Percentiles rank a stretch among this genome's conserved stretches.
Conservation (phyloP, 2,888 invertebrate genomes). For the Brachynemurus nebulosus region DNA sequence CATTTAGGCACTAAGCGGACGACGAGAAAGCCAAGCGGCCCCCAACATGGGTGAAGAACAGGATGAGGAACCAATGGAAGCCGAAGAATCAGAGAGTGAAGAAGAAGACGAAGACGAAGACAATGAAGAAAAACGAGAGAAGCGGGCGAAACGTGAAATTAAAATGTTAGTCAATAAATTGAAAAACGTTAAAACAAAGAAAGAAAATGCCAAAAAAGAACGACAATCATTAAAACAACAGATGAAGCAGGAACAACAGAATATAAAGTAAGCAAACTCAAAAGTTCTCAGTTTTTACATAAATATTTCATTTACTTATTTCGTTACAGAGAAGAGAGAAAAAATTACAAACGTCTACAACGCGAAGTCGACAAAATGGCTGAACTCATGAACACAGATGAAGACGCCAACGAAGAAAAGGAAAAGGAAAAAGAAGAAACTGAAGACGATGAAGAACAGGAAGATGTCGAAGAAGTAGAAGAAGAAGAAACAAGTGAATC, state of each 20-base stretch:
- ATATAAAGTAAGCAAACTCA: slow-evolving; percentile 42
- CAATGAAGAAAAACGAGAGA: slow-evolving; percentile 45
- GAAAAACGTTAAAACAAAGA: slow-evolving; percentile 44
- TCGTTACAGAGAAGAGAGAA: slow-evolving; percentile 52
- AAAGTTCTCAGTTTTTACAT: background rate
- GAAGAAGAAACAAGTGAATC: slow-evolving; percentile 50
- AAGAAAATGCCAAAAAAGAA: slow-evolving; percentile 61
- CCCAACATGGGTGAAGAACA: slow-evolving; percentile 38
- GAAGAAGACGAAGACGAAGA: slow-evolving; percentile 50
- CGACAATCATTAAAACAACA: slow-evolving; percentile 62
- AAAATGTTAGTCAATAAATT: slow-evolving; percentile 45
- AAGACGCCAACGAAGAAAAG: slow-evolving; percentile 54
- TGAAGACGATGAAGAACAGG: slow-evolving; percentile 42
- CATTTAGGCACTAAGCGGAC: slow-evolving; percentile 13
- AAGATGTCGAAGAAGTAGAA: slow-evolving; percentile 35
- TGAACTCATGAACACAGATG: slow-evolving; percentile 67
- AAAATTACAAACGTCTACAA: slow-evolving; percentile 67
- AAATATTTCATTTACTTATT: background rate
- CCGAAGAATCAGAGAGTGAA: slow-evolving; percentile 41
- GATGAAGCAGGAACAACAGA: slow-evolving; percentile 65
- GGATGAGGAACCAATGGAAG: slow-evolving; percentile 38
- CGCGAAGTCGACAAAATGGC: slow-evolving; percentile 89
- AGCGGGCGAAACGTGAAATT: slow-evolving; percentile 49
- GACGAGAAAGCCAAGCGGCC: slow-evolving; percentile 29
- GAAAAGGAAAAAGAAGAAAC: slow-evolving; percentile 38